Percentiles rank a stretch among this genome's conserved stretches.
phyloP scores from a whole-genome alignment of 2,888 invertebrate species.

The Druceiella hillmani region DNA sequence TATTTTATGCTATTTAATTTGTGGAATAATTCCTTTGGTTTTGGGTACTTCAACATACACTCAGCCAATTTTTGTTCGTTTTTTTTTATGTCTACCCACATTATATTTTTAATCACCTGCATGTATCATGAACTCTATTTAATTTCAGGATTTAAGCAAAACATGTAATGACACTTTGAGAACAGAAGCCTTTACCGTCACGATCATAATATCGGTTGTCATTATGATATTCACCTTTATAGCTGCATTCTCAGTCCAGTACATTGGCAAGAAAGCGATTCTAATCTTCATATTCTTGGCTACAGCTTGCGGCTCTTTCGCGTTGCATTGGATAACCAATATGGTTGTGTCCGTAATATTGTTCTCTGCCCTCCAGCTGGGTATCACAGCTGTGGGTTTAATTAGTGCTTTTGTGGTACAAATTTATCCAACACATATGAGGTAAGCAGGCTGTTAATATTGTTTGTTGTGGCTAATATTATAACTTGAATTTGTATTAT shows the following conservation, averaged over 20 bases:
- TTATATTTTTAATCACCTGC: too few relatives aligned
- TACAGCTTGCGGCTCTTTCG: conserved; percentile 4
- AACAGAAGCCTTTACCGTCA: conserved; percentile 14
- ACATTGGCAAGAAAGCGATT: conserved; percentile 13
- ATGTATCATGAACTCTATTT: too few relatives aligned
- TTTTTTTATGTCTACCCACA: too few relatives aligned
- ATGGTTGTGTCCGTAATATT: conserved; percentile 7
- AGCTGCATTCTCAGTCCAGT: conserved; percentile 13
- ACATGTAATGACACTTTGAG: conserved; percentile 16
- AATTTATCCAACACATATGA: conserved; percentile 18
- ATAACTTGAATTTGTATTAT: too few relatives aligned
- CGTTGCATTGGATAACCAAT: conserved; percentile 17
- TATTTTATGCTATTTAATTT: too few relatives aligned
- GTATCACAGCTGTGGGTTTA: conserved; percentile 16
- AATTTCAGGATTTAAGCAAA: too few relatives aligned
- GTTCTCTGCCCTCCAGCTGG: conserved; percentile 13
- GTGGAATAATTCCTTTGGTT: too few relatives aligned
- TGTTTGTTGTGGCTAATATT: too few relatives aligned
- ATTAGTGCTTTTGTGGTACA: conserved; percentile 18
- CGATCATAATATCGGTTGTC: conserved; percentile 10
- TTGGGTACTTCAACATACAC: too few relatives aligned
- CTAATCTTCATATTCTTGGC: conserved; percentile 11
- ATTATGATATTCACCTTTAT: conserved; percentile 10
- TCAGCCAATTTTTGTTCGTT: too few relatives aligned
- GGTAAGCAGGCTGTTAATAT: conserved; percentile 24